Conservation (phyloP, 2,113 vertebrate species). For the Gambusia affinis region DNA sequence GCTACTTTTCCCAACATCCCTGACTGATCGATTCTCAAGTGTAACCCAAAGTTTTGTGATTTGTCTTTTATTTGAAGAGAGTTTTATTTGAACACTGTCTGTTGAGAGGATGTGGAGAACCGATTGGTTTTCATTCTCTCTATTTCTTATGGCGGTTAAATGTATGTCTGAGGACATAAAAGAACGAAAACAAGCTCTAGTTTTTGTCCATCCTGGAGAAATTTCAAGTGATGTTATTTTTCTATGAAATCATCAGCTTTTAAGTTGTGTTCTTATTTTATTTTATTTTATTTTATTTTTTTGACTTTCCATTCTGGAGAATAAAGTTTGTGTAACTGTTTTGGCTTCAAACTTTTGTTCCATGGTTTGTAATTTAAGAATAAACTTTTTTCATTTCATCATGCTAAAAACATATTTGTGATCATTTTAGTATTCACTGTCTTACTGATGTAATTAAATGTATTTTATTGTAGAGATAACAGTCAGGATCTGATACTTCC, state of each 20-base stretch:
- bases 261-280: slow-evolving; percentile 22
- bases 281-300: slow-evolving; percentile 48
- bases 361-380: slow-evolving; percentile 73
- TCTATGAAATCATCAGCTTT: slow-evolving; percentile 54
- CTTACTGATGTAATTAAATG: neutral
- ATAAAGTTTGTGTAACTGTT: slow-evolving; percentile 68
- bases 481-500: neutral
- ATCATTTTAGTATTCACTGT: neutral
- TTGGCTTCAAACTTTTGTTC: slow-evolving; percentile 63
- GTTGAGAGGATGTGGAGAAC: slow-evolving; percentile 36
- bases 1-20: slow-evolving; percentile 37
- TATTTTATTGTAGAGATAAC: neutral
- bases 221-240: slow-evolving; percentile 58
- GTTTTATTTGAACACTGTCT: slow-evolving; percentile 62
- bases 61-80: slow-evolving; percentile 71
- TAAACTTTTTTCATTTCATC: slow-evolving; percentile 74
- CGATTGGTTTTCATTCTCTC: slow-evolving; percentile 39
- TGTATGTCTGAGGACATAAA: slow-evolving; percentile 33
- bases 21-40: slow-evolving; percentile 54
- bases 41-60: slow-evolving; percentile 59
- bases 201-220: slow-evolving; percentile 42
- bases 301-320: slow-evolving; percentile 60
- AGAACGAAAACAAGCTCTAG: slow-evolving; percentile 32
- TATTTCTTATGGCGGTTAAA: slow-evolving; percentile 53
- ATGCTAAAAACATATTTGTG: slow-evolving; percentile 32